Evolutionary conservation across 1,140 invertebrate genomes (phyloP).

Genomic region (Drosophila erecta): DNA sequence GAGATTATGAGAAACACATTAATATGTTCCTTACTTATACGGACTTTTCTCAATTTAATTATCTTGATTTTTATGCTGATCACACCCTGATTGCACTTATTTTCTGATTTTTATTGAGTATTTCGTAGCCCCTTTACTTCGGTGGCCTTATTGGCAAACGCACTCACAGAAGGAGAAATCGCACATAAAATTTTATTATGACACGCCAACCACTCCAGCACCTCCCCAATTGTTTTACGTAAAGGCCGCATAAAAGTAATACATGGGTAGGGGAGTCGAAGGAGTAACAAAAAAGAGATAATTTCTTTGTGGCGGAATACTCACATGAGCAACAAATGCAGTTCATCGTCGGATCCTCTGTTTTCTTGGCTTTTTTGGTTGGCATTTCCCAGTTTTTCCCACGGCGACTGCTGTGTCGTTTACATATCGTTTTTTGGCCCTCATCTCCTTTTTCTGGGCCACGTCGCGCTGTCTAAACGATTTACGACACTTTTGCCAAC

Average conservation of each 20-base stretch:
- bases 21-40: not conserved
- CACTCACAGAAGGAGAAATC: slow-evolving; percentile 42
- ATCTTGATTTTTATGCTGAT: slow-evolving; percentile 38
- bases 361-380: slow-evolving; percentile 15
- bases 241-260: slow-evolving; percentile 70
- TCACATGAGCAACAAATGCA: slow-evolving; percentile 48
- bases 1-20: no score
- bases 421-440: slow-evolving; percentile 70
- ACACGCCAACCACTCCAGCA: slow-evolving; percentile 31
- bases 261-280: slow-evolving; percentile 15
- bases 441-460: slow-evolving; percentile 30
- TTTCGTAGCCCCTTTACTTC: slow-evolving; percentile 4
- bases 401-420: slow-evolving; percentile 70
- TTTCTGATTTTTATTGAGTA: slow-evolving; percentile 30
- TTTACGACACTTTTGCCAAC: slow-evolving; percentile 81
- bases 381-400: slow-evolving; percentile 63
- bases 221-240: slow-evolving; percentile 58
- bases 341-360: slow-evolving; percentile 26
- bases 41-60: slow-evolving; percentile 46
- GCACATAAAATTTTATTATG: slow-evolving; percentile 68
- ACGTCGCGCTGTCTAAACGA: slow-evolving; percentile 79
- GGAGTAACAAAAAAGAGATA: slow-evolving; percentile 37
- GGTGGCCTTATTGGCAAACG: slow-evolving; percentile 27
- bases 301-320: slow-evolving; percentile 43
- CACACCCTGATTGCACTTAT: slow-evolving; percentile 51